Percentiles rank a stretch among this genome's conserved stretches.
Evolutionary conservation across 2,113 vertebrate species (phyloP).

Genomic region (Sarotherodon lohbergeri): DNA sequence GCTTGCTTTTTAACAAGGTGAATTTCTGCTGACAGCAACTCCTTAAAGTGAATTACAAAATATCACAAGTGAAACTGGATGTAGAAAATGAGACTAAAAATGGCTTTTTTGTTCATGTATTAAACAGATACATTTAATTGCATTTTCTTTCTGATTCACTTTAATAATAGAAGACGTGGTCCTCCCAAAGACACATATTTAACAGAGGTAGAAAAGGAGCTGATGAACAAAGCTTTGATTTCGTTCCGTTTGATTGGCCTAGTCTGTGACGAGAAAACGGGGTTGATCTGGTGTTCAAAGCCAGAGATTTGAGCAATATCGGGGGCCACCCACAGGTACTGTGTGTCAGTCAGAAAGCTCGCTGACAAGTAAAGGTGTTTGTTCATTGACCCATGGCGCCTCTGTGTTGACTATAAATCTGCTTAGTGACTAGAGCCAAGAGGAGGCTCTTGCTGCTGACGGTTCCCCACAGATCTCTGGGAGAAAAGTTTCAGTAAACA

Average conservation of each 20-base stretch:
- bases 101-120: neutral
- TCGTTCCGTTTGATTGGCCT: neutral
- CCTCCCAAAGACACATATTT: neutral
- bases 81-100: neutral
- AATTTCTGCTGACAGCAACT: neutral
- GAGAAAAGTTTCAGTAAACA: neutral
- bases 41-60: neutral
- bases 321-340: conserved; percentile 17
- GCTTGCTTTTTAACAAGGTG: neutral
- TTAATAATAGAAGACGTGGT: neutral
- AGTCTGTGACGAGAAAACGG: neutral
- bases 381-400: conserved; percentile 56
- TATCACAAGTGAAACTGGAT: neutral
- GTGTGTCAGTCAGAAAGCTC: conserved; percentile 35
- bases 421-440: conserved; percentile 8
- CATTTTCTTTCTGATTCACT: neutral
- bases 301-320: neutral
- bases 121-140: neutral
- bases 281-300: neutral
- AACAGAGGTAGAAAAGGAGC: neutral
- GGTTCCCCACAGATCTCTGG: neutral
- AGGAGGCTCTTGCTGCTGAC: neutral
- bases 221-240: conserved; percentile 15
- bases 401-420: conserved; percentile 32
- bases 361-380: conserved; percentile 57